phyloP scores from a whole-genome alignment of 2,113 vertebrate genomes.

The Pantherophis guttatus region DNA sequence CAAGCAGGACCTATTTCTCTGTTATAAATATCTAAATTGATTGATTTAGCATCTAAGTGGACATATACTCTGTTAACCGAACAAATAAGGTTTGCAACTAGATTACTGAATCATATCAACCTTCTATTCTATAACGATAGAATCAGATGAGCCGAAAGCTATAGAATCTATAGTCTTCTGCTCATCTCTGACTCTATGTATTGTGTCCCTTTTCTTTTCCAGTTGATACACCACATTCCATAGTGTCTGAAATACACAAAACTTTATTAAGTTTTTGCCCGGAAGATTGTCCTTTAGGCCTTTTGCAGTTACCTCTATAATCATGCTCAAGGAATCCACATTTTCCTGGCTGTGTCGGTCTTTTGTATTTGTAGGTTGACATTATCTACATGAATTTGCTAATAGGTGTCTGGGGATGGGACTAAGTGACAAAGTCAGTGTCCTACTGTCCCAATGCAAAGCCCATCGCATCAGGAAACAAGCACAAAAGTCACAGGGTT shows the following conservation, averaged over 20 bases:
- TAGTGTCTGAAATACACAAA: neutral
- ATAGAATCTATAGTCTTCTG: neutral
- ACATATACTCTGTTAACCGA: neutral
- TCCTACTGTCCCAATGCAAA: neutral
- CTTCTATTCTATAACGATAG: neutral
- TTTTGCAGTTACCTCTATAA: neutral
- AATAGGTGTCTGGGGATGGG: neutral
- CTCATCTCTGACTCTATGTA: neutral
- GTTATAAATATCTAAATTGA: neutral
- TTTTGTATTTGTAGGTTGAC: neutral
- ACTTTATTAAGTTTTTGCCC: neutral
- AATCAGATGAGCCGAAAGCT: no score
- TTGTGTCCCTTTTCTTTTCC: neutral
- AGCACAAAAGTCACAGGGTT: neutral
- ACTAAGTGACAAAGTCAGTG: neutral
- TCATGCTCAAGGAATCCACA: neutral
- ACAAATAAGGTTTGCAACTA: neutral
- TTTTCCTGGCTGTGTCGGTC: neutral
- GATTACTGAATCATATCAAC: neutral
- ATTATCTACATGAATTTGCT: neutral
- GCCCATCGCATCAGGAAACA: neutral
- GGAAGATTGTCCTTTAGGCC: neutral
- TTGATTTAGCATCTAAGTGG: neutral
- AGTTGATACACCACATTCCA: neutral
- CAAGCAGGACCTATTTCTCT: neutral